Percentiles rank a stretch among this genome's conserved stretches.
phyloP scores from a whole-genome alignment of 2,888 invertebrate genomes.

The Malthinus flaveolus region DNA sequence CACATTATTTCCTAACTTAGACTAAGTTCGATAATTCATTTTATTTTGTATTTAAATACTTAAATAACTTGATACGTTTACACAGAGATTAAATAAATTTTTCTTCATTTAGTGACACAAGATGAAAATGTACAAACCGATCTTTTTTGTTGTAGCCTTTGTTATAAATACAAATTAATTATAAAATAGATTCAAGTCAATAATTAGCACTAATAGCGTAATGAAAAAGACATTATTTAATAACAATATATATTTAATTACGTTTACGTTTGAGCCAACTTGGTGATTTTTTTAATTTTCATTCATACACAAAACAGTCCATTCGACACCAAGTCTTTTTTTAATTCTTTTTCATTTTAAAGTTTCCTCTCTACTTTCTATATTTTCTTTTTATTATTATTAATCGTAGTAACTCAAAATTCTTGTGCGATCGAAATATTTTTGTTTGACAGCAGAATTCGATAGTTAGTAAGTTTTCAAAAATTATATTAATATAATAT shows the following conservation, averaged over 20 bases:
- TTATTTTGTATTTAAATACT: slow-evolving; percentile 16
- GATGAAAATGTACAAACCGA: slow-evolving; percentile 2
- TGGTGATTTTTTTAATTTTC: slow-evolving; percentile 19
- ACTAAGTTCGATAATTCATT: slow-evolving; percentile 31
- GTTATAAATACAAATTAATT: slow-evolving; percentile 10
- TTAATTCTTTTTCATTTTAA: slow-evolving; percentile 4
- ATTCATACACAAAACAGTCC: slow-evolving; percentile 26
- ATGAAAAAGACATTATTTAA: slow-evolving; percentile 19
- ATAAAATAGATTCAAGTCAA: slow-evolving; percentile 5
- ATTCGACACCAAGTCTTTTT: slow-evolving; percentile 26
- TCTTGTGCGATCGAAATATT: slow-evolving; percentile 33
- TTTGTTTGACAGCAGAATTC: slow-evolving; percentile 41
- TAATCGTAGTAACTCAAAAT: slow-evolving; percentile 23
- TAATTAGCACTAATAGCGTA: slow-evolving; percentile 18
- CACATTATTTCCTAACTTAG: slow-evolving; percentile 29
- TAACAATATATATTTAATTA: slow-evolving; percentile 18
- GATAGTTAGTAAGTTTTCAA: slow-evolving; percentile 37
- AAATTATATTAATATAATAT: slow-evolving; percentile 41
- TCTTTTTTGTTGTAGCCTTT: slow-evolving; percentile 1
- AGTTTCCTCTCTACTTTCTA: slow-evolving; percentile 9
- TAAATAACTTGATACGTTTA: slow-evolving; percentile 24
- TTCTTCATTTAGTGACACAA: background rate
- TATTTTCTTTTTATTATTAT: slow-evolving; percentile 17
- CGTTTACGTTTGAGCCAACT: slow-evolving; percentile 30
- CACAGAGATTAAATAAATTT: slow-evolving; percentile 5